These are phyloP conservation scores for Mnemiopsis leidyi DNA, from an alignment of 37 sponge, comb jelly and placozoan genomes.

Conservation along the genomic window DNA sequence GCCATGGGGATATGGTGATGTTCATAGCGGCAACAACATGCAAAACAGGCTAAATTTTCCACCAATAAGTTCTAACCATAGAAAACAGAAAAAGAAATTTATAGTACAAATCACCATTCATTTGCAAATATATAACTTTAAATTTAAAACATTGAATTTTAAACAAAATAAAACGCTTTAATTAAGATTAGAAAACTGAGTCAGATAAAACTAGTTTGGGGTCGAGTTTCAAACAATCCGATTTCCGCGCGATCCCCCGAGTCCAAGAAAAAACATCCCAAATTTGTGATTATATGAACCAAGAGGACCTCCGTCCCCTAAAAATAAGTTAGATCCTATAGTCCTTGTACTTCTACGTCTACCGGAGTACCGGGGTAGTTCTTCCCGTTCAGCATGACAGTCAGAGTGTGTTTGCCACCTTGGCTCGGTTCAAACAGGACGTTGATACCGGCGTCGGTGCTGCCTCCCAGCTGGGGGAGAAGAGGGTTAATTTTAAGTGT, in stretches of 20 bases:
- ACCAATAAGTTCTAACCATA: neutral
- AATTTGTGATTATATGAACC: neutral
- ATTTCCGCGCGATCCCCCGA: neutral
- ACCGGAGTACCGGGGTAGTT: conserved; percentile 62
- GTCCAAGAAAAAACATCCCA: neutral
- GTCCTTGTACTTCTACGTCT: conserved; percentile 59
- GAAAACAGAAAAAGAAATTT: neutral
- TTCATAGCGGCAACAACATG: neutral
- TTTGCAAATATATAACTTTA: conserved; percentile 47
- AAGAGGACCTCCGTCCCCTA: neutral
- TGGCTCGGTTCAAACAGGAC: conserved; percentile 23
- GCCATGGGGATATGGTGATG: neutral
- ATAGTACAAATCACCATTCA: conserved; percentile 47
- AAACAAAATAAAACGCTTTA: conserved; percentile 52
- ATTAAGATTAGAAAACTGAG: neutral
- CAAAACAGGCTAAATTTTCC: neutral
- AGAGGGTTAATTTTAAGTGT: no score
- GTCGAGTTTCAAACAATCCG: neutral
- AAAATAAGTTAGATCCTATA: conserved; percentile 22
- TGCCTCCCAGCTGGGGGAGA: conserved; percentile 30
- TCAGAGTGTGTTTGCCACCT: conserved; percentile 64
- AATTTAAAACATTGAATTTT: conserved; percentile 58
- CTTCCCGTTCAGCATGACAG: conserved; percentile 3
- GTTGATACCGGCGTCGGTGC: conserved; percentile 50
- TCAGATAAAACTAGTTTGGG: neutral